phyloP scores from a whole-genome alignment of 2,888 invertebrate species.

The Drosophila bunnanda region DNA sequence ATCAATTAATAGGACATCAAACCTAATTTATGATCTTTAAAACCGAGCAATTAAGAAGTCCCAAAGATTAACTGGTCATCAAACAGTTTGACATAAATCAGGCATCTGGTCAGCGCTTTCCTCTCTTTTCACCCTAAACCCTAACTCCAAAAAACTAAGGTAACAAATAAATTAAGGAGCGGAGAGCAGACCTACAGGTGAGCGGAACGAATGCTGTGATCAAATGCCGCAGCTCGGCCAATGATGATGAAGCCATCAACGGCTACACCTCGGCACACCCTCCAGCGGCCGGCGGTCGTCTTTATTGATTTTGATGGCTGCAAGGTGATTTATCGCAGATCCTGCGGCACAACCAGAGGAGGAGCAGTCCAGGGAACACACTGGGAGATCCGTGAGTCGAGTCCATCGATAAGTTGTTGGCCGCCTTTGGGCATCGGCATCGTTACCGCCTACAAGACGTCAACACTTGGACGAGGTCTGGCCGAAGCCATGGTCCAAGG shows the following conservation, averaged over 20 bases:
- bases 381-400: conserved; percentile 52
- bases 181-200: conserved; percentile 63
- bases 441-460: conserved; percentile 75
- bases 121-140: conserved; percentile 5
- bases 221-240: conserved; percentile 66
- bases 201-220: conserved; percentile 73
- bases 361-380: conserved; percentile 41
- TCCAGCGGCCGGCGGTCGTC: conserved; percentile 38
- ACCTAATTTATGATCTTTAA: background rate
- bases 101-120: conserved; percentile 30
- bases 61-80: conserved; percentile 24
- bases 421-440: conserved; percentile 55
- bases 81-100: conserved; percentile 47
- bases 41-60: conserved; percentile 10
- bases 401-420: conserved; percentile 78
- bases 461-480: conserved; percentile 53
- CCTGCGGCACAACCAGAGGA: conserved; percentile 65
- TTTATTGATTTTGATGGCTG: conserved; percentile 67
- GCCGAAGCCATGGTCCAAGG: conserved; percentile 17
- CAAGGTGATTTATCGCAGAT: conserved; percentile 80
- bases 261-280: conserved; percentile 69
- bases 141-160: conserved; percentile 36
- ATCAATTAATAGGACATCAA: conserved; percentile 19
- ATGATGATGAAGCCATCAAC: conserved; percentile 78
- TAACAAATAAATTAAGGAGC: conserved; percentile 6